A percentile compares a stretch with the other conserved stretches of the same genome.
Evolutionary conservation across 2,888 invertebrate species (phyloP).

Genomic region (Sinohyriopsis cumingii): DNA sequence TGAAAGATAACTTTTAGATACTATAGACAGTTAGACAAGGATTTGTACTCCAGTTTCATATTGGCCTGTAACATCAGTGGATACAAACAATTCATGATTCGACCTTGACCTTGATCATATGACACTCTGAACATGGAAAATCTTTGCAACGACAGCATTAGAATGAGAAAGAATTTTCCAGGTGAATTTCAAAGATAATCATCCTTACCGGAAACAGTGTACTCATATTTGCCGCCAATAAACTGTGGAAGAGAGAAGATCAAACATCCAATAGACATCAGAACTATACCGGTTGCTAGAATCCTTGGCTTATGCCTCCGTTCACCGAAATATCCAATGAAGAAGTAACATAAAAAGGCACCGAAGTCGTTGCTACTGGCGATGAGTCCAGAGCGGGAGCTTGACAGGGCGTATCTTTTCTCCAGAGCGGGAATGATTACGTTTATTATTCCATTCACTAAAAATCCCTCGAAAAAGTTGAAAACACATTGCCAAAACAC

Average conservation of each 20-base stretch:
- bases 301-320: constrained; percentile 44
- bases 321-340: constrained; percentile 46
- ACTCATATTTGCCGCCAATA: too few relatives aligned
- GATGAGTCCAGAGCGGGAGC: constrained; percentile 44
- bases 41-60: too few relatives aligned
- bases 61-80: too few relatives aligned
- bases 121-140: too few relatives aligned
- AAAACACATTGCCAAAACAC: constrained; percentile 49
- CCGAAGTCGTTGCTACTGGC: constrained; percentile 50
- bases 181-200: too few relatives aligned
- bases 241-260: constrained; percentile 48
- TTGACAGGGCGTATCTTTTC: constrained; percentile 43
- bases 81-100: too few relatives aligned
- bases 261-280: constrained; percentile 47
- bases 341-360: constrained; percentile 32
- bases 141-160: too few relatives aligned
- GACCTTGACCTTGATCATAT: too few relatives aligned
- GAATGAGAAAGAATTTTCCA: too few relatives aligned
- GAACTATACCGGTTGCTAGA: constrained; percentile 40
- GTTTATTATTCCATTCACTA: constrained; percentile 54
- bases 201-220: constrained; percentile 43
- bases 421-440: constrained; percentile 47
- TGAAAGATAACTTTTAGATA: too few relatives aligned
- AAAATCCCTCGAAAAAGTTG: constrained; percentile 45
- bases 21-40: too few relatives aligned